These are phyloP conservation scores for Leptoclinus maculatus DNA, from an alignment of 2,797 vertebrate species.

Conservation along the genomic window DNA sequence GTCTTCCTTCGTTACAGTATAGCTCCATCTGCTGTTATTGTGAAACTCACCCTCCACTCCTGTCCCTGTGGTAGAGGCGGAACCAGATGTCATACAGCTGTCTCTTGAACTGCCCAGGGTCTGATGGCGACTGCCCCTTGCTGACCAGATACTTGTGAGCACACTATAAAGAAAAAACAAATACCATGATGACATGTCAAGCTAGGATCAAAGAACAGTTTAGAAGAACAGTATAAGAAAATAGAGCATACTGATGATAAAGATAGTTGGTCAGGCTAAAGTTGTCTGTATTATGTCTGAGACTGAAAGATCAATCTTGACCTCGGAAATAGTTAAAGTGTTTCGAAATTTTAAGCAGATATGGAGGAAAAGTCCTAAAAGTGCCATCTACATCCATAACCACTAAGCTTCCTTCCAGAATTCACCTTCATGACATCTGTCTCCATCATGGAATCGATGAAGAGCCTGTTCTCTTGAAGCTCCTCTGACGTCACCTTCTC, in stretches of 20 bases:
- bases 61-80: conserved; percentile 86
- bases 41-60: conserved; percentile 82
- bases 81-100: conserved; percentile 92
- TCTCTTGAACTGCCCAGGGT: conserved; percentile 80
- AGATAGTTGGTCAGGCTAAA: background rate
- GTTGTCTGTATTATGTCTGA: background rate
- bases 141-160: conserved; percentile 86
- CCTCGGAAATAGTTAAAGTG: background rate
- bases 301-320: background rate
- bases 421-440: conserved; percentile 89
- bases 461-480: conserved; percentile 83
- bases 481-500: conserved; percentile 88
- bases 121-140: conserved; percentile 80
- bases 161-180: conserved; percentile 65
- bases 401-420: background rate
- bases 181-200: background rate
- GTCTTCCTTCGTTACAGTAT: background rate
- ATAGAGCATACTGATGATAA: background rate
- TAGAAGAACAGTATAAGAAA: background rate
- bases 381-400: background rate
- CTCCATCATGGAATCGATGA: conserved; percentile 85
- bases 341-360: background rate
- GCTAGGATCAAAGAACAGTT: background rate
- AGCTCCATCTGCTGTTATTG: conserved; percentile 38
- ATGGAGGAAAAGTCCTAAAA: background rate